Conservation (phyloP, 2,888 invertebrate species). For the Ochropleura leucogaster region DNA sequence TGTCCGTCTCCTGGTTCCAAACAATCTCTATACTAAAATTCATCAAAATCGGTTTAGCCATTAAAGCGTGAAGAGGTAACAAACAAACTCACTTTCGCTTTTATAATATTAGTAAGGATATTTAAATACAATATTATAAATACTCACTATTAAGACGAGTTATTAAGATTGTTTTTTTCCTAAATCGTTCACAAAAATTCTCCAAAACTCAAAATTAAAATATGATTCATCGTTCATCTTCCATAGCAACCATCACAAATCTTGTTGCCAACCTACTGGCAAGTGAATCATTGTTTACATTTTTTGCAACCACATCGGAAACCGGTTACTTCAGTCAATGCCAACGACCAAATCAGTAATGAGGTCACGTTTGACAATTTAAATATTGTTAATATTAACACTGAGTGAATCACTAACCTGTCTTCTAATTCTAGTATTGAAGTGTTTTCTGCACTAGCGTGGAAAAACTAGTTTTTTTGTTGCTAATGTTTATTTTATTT, state of each 20-base stretch:
- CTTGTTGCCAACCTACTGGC: conserved; percentile 43
- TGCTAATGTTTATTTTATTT: background rate
- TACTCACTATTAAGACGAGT: too few relatives aligned
- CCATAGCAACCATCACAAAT: conserved; percentile 12
- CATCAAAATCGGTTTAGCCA: too few relatives aligned
- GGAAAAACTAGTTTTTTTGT: background rate
- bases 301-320: conserved; percentile 54
- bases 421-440: conserved; percentile 15
- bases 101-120: too few relatives aligned
- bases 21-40: too few relatives aligned
- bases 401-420: conserved; percentile 60
- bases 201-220: background rate
- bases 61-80: too few relatives aligned
- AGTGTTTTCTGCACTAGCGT: conserved; percentile 26
- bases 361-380: conserved; percentile 57
- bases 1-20: too few relatives aligned
- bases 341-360: conserved; percentile 47
- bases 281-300: conserved; percentile 68
- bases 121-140: too few relatives aligned
- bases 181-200: background rate
- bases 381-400: conserved; percentile 24
- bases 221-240: background rate
- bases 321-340: conserved; percentile 50
- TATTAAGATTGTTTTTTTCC: background rate
- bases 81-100: too few relatives aligned